Evolutionary conservation across 1,140 invertebrate species (phyloP), one percentile per base, ranked within the genome.

Genomic region (Helicorthomorpha holstii): DNA sequence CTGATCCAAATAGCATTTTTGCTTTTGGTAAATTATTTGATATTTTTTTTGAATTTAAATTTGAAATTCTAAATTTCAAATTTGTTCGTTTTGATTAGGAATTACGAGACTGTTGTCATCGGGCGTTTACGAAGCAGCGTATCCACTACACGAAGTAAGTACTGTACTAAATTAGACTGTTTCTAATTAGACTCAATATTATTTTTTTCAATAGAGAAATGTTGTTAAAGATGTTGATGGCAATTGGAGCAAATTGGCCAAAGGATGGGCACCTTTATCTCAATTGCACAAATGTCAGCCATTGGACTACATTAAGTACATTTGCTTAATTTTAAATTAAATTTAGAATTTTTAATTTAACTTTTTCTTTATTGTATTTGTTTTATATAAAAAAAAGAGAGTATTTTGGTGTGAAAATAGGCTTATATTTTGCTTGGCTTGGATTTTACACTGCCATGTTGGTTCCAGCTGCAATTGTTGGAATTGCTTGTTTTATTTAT

Each of bases 341-440:
- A n/a, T n/a, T n/a, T n/a, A n/a, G n/a, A n/a, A n/a, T n/a, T n/a
- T n/a, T n/a, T n/a, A n/a, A n/a, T n/a, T n/a, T n/a, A n/a, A n/a
- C n/a, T n/a, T n/a, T n/a, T n/a, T n/a, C n/a, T n/a, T n/a, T n/a
- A n/a, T n/a, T n/a, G n/a, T 34, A 34, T 34, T 34, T 34, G 7
- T 7, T 34, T 7, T 34, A 7, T 16, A 34, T 34, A 50, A 10
- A 4, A 10, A 44, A 58, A 61, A 68, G 70, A 54, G 75, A 83
- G 58, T 97, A 97, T 66, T 96, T 96, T 65, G 93, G 93, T 0
- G 92, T 95, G 60, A 96, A 95, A 63, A 70, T 78, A 51, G 76
- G 68, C 1, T 66, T 79, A 12, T 79, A 79, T 57, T 79, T 79
- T 63, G 66, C 74, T 0, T 79, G 76, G 76, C 63, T 79, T 1